Conservation (phyloP, 2,888 invertebrate genomes). For the Meghimatium bilineatum region DNA sequence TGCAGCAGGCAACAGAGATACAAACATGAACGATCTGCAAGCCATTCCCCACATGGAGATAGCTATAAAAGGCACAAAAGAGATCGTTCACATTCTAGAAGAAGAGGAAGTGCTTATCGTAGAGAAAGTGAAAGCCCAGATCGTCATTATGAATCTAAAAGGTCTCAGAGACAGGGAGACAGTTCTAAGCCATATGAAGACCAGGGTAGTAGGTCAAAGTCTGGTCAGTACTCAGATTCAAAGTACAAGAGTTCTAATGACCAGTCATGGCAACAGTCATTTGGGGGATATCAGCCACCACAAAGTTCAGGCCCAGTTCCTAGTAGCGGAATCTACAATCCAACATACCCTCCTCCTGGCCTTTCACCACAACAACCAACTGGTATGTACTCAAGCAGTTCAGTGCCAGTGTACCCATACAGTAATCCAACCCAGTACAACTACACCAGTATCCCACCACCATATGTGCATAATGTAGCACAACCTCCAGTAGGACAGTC, state of each 20-base stretch:
- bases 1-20: not conserved
- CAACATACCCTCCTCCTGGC: conserved; percentile 22
- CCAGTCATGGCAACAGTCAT: conserved; percentile 34
- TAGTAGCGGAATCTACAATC: conserved; percentile 5
- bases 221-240: conserved; percentile 27
- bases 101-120: not conserved
- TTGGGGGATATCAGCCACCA: conserved; percentile 13
- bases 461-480: not conserved
- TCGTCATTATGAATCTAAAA: conserved; percentile 26
- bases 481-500: not conserved
- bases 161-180: not conserved
- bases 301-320: conserved; percentile 7
- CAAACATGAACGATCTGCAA: conserved; percentile 24
- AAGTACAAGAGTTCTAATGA: conserved; percentile 21
- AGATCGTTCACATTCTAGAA: not conserved
- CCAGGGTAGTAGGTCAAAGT: not conserved
- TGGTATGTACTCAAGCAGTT: not conserved
- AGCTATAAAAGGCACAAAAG: not conserved
- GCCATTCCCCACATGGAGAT: conserved; percentile 2
- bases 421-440: conserved; percentile 25
- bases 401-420: conserved; percentile 25
- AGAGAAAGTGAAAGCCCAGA: conserved; percentile 19
- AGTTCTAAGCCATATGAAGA: not conserved
- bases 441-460: conserved; percentile 24
- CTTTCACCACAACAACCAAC: not conserved